Base-by-base conservation (phyloP, 2,113 vertebrate genomes). In the Myocastor coypus region DNA sequence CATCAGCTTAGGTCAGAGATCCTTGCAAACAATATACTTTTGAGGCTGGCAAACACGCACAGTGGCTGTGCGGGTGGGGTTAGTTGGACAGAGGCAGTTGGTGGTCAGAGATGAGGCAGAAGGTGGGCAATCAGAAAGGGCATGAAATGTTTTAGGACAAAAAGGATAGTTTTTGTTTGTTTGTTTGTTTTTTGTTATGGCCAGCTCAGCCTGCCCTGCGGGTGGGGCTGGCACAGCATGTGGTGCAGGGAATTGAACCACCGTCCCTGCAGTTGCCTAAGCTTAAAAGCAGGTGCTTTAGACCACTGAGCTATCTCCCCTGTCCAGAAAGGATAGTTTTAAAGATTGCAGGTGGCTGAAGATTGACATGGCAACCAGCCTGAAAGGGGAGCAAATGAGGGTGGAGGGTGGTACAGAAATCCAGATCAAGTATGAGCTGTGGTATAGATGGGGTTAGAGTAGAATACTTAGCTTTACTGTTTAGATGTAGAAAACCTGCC, bases 311-410 rank as follows among this genome's bases (percentile, higher is more conserved):
- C 46, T 46, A 46, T 46, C 46, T 46, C 46, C 5, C 46, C 4
- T 46, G 46, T 46, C 46, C 71, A 85, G 46, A 94, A 80, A 46
- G 32, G 42, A 69, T 50, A 50, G 4, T 50, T 77, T 77, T 77
- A 50, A 77, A 92, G 71, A 73, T 92, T 73, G 17, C 92, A 71
- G 55, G 30, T 84, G 63, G 42, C 55, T 96, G 28, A 85, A 83
- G 57, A 91, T 34, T 86, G 59, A 78, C 16, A 19, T 40, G 57
- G n/a, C 59, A 26, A 50, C 55, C 55, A 57, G 34, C 17, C 59
- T 50, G 5, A 22, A 59, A 57, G 40, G 52, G 20, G 8, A 46
- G 42, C 59, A 59, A 64, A 28, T 77, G 28, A 37, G 69, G 78
- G 20, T 28, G 61, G 59, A 61, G 34, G 28, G 34, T 34, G 40